A percentile compares a stretch with the other conserved stretches of the same genome.
phyloP scores from a whole-genome alignment of 92 coral and sea anemone species.

The Palythoa heliodiscus region DNA sequence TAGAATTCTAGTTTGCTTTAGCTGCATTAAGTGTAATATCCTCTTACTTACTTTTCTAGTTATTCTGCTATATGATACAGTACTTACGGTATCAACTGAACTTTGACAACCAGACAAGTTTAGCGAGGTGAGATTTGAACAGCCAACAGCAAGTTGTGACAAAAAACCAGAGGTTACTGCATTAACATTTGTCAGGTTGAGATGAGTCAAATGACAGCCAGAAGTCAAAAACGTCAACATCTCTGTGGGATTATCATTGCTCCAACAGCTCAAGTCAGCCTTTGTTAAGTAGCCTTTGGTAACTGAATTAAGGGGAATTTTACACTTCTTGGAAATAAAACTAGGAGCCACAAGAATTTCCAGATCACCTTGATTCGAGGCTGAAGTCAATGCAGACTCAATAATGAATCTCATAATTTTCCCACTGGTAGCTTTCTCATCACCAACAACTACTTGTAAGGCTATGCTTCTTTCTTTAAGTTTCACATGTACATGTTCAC shows the following conservation, averaged over 20 bases:
- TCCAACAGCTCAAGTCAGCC: not conserved
- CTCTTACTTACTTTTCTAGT: no score
- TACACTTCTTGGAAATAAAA: not conserved
- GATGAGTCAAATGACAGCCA: constrained; percentile 14
- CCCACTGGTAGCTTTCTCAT: no score
- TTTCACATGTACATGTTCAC: constrained; percentile 1
- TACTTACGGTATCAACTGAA: constrained; percentile 19
- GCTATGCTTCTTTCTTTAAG: not conserved
- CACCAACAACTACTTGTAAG: not conserved
- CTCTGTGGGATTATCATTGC: not conserved
- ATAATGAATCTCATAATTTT: not conserved
- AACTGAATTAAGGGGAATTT: not conserved
- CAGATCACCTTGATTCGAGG: constrained; percentile 7
- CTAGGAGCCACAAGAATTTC: not conserved
- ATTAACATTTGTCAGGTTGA: not conserved
- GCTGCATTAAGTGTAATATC: no score
- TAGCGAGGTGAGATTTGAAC: constrained; percentile 16
- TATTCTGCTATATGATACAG: not conserved
- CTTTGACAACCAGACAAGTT: constrained; percentile 9
- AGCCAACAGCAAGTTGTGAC: constrained; percentile 16
- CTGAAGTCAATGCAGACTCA: constrained; percentile 19
- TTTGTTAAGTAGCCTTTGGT: constrained; percentile 20
- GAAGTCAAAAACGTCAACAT: constrained; percentile 11
- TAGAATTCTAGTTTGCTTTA: no score
- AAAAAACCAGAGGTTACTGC: constrained; percentile 5